Base-by-base conservation (phyloP, 1,140 invertebrate species). In the Lethrus apterus region DNA sequence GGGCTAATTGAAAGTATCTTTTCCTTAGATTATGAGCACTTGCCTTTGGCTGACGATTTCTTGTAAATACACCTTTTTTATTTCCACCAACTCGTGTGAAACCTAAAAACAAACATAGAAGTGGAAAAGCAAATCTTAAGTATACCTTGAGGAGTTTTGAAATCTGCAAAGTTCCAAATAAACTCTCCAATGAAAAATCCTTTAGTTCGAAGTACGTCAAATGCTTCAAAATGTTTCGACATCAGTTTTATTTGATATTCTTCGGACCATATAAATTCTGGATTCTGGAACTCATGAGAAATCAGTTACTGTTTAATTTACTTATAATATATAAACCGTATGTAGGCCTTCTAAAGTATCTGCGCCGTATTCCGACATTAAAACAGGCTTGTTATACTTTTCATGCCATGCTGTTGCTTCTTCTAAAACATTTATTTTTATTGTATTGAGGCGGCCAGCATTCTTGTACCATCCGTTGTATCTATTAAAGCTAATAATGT, bases 161-260 rank as follows among this genome's bases (percentile, higher is more conserved):
- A 89, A 61, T 89, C 86, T 1, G 85, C 94, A 71, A 98, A 98
- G 66, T 97, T 98, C 95, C 95, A 98, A 31, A 98, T 89, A 72
- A 96, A 93, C 73, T 98, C 94, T 4, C 94, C 94, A 34, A 92
- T 81, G 51, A 98, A 91, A 67, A 84, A 93, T 4, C 83, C 80
- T 54, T 80, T 70, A 1, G 68, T 64, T 45, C 88, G 75, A n/a
- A 96, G 63, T 21, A 66, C 64, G 67, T 98, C 93, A 64, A 98
- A 97, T 0, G 89, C 90, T 62, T 84, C 78, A 59, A 96, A 95
- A 61, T 96, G 90, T 57, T 83, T 77, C 0, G 83, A 79, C 58
- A 96, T 75, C 32, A 94, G 58, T 42, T 85, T 79, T 3, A 81
- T 76, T 70, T 98, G 94, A 62, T 90, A 98, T 64, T 98, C 93